Evolutionary conservation across 37 sponge, comb jelly and placozoan genomes (phyloP).

Genomic region (Hexactinellida sp.): DNA sequence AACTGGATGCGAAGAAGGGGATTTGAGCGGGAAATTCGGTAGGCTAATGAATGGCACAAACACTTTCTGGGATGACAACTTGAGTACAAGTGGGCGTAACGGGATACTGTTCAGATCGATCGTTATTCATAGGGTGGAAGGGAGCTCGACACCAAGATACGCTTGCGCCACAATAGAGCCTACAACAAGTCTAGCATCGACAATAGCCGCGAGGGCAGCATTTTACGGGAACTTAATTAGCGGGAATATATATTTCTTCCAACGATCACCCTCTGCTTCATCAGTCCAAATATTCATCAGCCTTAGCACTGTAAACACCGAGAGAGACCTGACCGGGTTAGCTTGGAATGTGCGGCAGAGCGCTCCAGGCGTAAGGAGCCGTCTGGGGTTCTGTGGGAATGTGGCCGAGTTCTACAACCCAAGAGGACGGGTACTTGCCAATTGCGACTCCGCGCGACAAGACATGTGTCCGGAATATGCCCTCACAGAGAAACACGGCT

Average conservation of each 20-base stretch:
- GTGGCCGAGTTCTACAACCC: not conserved
- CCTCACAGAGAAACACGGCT: not conserved
- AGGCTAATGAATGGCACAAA: not conserved
- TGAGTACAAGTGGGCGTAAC: not conserved
- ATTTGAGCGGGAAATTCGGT: conserved; percentile 20
- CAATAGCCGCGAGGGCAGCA: not conserved
- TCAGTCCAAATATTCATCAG: not conserved
- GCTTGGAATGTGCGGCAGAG: not conserved
- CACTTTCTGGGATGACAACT: not conserved
- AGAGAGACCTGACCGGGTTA: not conserved
- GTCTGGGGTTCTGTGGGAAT: not conserved
- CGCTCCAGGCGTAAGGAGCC: not conserved
- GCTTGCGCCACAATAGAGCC: not conserved
- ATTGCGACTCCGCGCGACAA: not conserved
- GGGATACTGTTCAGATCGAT: not conserved
- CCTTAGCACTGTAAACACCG: not conserved
- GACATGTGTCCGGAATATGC: not conserved
- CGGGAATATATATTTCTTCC: conserved; percentile 11
- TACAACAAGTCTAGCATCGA: not conserved
- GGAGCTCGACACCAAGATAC: not conserved
- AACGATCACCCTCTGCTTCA: not conserved
- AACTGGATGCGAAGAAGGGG: conserved; percentile 1
- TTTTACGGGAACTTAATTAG: not conserved
- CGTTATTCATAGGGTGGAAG: not conserved
- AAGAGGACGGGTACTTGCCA: not conserved